A percentile compares a stretch with the other conserved stretches of the same genome.
Evolutionary conservation across 2,888 invertebrate genomes (phyloP).

Genomic region (Amphipoea lucens): DNA sequence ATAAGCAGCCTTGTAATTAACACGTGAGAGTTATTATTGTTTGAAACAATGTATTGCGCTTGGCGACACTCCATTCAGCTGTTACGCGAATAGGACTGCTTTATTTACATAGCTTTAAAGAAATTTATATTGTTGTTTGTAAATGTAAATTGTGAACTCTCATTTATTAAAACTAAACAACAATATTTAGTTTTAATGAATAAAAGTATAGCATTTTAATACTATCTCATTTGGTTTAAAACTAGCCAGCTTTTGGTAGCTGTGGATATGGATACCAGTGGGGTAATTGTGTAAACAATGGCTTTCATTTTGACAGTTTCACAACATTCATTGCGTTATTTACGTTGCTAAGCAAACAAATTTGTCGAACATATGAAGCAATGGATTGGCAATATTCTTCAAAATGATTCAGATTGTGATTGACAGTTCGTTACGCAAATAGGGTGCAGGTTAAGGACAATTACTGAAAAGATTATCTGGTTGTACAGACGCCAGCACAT

Average conservation of each 20-base stretch:
- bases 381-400: too few species aligned
- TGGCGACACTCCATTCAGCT: constrained; percentile 33
- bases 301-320: too few species aligned
- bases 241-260: too few species aligned
- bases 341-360: too few species aligned
- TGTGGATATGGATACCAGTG: not conserved
- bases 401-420: too few species aligned
- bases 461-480: not conserved
- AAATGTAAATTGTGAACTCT: not conserved
- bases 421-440: too few species aligned
- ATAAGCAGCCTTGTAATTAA: constrained; percentile 47
- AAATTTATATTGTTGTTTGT: constrained; percentile 25
- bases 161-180: not conserved
- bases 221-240: not conserved
- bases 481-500: too few species aligned
- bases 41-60: constrained; percentile 42
- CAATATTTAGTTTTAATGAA: constrained; percentile 8
- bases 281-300: too few species aligned
- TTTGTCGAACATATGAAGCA: too few species aligned
- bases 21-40: constrained; percentile 56
- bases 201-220: not conserved
- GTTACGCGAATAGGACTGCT: constrained; percentile 22
- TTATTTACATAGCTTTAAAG: constrained; percentile 24
- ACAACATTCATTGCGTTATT: too few species aligned
- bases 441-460: not conserved